These are phyloP conservation scores for Gastrophryne carolinensis DNA, from an alignment of 2,797 vertebrate genomes.

Conservation along the genomic window DNA sequence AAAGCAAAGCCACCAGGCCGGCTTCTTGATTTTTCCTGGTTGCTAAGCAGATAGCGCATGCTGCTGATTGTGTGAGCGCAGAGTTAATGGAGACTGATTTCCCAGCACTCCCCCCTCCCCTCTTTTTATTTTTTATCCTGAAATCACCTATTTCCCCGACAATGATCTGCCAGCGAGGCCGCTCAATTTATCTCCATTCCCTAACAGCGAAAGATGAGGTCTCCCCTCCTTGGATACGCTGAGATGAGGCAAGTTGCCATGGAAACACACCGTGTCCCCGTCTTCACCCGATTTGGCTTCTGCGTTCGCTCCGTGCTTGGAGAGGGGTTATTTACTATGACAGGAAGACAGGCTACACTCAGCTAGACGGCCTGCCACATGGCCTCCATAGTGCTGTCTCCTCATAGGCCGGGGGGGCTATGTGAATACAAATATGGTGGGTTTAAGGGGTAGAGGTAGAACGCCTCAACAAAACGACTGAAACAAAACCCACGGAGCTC, in stretches of 20 bases:
- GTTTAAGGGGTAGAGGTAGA: too few species aligned
- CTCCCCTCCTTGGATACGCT: slow-evolving; percentile 12
- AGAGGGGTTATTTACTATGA: not conserved
- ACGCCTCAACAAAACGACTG: too few species aligned
- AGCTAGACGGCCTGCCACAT: not conserved
- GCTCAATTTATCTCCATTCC: slow-evolving; percentile 20
- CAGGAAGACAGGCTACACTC: not conserved
- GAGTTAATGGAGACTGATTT: not conserved
- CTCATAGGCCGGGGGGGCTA: not conserved
- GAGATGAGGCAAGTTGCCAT: slow-evolving; percentile 8
- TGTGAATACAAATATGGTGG: too few species aligned
- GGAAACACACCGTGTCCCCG: slow-evolving; percentile 7
- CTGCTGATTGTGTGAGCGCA: not conserved
- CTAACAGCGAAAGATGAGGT: not conserved
- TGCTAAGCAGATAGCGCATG: not conserved
- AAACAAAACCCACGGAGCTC: too few species aligned
- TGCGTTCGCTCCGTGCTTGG: not conserved
- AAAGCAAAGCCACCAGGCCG: too few species aligned
- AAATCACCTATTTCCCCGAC: slow-evolving; percentile 40
- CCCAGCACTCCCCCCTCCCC: not conserved
- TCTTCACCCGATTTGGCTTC: not conserved
- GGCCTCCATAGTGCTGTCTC: not conserved
- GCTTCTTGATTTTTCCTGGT: too few species aligned
- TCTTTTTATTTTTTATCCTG: slow-evolving; percentile 11
- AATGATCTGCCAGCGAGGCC: not conserved